Percentiles rank a stretch among this genome's conserved stretches.
These are phyloP conservation scores for Temnothorax rugatulus DNA, from an alignment of 2,888 invertebrate species.

Conservation along the genomic window DNA sequence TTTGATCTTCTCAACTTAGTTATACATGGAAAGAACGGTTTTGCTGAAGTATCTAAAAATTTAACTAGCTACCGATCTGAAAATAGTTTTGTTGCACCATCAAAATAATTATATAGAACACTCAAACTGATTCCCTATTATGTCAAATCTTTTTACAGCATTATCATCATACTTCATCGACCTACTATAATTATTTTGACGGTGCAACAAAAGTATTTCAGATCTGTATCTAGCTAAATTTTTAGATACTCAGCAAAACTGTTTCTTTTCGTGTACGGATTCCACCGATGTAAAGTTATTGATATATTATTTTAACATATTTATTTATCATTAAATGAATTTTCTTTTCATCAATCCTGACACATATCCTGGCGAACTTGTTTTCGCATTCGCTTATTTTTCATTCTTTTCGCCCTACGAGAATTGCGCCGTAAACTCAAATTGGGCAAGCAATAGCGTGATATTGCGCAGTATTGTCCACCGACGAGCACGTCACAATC, in stretches of 20 bases:
- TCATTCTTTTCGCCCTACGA: background rate
- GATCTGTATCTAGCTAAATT: no score
- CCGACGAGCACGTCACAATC: conserved; percentile 26
- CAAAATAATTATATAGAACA: no score
- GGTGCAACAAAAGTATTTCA: no score
- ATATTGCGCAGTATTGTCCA: conserved; percentile 29
- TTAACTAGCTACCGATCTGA: no score
- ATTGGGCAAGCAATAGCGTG: conserved; percentile 29
- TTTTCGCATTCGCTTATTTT: background rate
- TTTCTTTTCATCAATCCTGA: background rate
- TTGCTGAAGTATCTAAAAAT: no score
- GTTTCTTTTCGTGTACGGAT: background rate
- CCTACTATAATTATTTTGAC: no score
- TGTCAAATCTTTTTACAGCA: no score
- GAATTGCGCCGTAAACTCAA: conserved; percentile 23
- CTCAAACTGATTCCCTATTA: no score
- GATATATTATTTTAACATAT: background rate
- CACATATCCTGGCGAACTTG: background rate
- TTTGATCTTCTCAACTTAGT: background rate
- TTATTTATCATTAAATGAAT: background rate
- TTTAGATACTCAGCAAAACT: no score
- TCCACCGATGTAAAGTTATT: background rate
- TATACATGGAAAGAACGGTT: no score
- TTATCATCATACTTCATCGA: no score
- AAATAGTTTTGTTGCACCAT: no score